These are phyloP conservation scores for Dromas ardeola DNA, from an alignment of 2,113 vertebrate species.

Conservation along the genomic window DNA sequence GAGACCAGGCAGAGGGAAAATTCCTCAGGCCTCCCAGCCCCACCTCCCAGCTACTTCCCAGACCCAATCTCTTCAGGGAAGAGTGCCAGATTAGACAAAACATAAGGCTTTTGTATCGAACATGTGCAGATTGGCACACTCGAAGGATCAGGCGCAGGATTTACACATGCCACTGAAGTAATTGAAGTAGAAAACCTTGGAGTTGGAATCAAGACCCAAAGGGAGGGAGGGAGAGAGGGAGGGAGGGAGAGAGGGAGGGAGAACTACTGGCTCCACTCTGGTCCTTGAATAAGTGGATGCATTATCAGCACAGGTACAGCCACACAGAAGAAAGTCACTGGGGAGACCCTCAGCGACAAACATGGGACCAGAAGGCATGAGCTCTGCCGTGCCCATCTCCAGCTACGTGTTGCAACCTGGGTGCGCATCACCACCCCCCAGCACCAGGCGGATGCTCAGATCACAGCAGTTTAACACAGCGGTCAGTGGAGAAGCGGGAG, in stretches of 20 bases:
- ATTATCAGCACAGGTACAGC: background rate
- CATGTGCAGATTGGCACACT: background rate
- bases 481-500: rapidly evolving
- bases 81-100: background rate
- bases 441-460: background rate
- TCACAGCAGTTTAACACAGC: background rate
- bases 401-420: rapidly evolving
- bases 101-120: rapidly evolving
- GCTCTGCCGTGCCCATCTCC: background rate
- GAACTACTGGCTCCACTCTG: background rate
- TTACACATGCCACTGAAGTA: background rate
- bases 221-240: background rate
- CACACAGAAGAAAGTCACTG: background rate
- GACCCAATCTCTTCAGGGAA: background rate
- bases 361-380: rapidly evolving
- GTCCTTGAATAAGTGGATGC: background rate
- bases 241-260: background rate
- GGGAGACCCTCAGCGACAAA: background rate
- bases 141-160: background rate
- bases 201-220: background rate
- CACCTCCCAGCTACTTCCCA: background rate
- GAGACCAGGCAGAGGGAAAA: background rate
- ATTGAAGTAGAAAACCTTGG: background rate
- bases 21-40: background rate
- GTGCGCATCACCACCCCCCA: background rate